Evolutionary conservation across 2,888 invertebrate genomes (phyloP).

Genomic region (Dicranocentrus wangi): DNA sequence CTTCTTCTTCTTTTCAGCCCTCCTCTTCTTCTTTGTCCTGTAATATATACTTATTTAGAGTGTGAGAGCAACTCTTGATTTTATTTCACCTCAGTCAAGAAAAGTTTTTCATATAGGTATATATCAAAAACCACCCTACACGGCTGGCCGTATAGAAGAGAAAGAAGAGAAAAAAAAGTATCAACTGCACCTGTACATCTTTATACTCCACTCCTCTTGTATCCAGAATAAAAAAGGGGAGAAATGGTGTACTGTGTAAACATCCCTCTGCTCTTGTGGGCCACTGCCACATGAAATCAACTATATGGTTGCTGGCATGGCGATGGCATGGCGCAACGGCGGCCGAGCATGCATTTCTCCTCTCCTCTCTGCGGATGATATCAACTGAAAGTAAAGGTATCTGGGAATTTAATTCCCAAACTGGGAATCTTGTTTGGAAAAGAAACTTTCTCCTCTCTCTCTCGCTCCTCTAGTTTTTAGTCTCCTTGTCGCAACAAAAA

Average conservation of each 20-base stretch:
- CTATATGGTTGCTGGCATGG: too few relatives aligned
- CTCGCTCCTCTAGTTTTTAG: not conserved
- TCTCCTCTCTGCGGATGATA: constrained; percentile 16
- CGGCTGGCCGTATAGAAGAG: too few relatives aligned
- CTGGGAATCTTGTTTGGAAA: constrained; percentile 50
- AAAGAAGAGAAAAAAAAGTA: too few relatives aligned
- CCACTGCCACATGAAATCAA: not conserved
- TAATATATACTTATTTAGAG: constrained; percentile 1
- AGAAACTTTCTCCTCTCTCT: constrained; percentile 38
- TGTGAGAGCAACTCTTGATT: constrained; percentile 9
- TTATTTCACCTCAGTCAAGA: not conserved
- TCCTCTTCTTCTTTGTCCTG: not conserved
- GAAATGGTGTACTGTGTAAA: constrained; percentile 26
- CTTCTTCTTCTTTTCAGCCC: too few relatives aligned
- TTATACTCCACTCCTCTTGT: constrained; percentile 2
- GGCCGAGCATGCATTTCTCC: too few relatives aligned
- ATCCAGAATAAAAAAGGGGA: too few relatives aligned
- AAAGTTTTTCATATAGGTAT: too few relatives aligned
- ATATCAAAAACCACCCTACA: too few relatives aligned
- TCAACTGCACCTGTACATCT: not conserved
- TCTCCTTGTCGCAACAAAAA: not conserved
- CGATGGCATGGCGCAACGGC: too few relatives aligned
- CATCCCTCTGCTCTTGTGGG: not conserved
- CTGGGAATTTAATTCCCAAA: constrained; percentile 56
- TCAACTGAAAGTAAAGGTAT: constrained; percentile 36